These are phyloP conservation scores for Leptopilina syphax DNA, from an alignment of 2,888 invertebrate genomes.

Conservation along the genomic window DNA sequence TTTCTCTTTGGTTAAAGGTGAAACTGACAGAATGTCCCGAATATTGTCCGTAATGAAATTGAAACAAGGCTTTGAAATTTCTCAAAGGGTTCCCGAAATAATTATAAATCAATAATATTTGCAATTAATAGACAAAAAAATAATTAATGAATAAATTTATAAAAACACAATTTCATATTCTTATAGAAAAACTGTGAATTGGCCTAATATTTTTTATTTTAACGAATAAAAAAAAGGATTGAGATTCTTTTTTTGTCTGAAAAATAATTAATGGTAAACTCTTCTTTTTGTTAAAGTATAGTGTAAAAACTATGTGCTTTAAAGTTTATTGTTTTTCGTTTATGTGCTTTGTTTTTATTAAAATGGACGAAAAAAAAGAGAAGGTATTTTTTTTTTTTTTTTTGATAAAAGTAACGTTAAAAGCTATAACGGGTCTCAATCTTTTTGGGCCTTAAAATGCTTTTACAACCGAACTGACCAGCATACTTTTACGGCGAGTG, in stretches of 20 bases:
- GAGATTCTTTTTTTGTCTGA: too few species aligned
- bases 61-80: background rate
- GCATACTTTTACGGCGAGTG: conserved; percentile 61
- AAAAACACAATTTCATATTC: too few species aligned
- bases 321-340: too few species aligned
- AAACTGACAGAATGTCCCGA: background rate
- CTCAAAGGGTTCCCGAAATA: background rate
- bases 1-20: conserved; percentile 20
- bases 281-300: too few species aligned
- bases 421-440: conserved; percentile 25
- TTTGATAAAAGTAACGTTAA: conserved; percentile 17
- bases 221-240: too few species aligned
- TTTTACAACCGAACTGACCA: conserved; percentile 53
- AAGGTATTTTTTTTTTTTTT: background rate
- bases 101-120: background rate
- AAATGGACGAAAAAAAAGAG: background rate
- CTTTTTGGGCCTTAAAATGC: conserved; percentile 49
- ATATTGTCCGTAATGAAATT: conserved; percentile 9
- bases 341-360: background rate
- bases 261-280: too few species aligned
- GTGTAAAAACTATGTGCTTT: too few species aligned
- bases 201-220: too few species aligned
- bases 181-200: too few species aligned
- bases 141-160: background rate
- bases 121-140: background rate